Base-by-base conservation (phyloP, 1,140 invertebrate genomes). In the Plodia interpunctella region DNA sequence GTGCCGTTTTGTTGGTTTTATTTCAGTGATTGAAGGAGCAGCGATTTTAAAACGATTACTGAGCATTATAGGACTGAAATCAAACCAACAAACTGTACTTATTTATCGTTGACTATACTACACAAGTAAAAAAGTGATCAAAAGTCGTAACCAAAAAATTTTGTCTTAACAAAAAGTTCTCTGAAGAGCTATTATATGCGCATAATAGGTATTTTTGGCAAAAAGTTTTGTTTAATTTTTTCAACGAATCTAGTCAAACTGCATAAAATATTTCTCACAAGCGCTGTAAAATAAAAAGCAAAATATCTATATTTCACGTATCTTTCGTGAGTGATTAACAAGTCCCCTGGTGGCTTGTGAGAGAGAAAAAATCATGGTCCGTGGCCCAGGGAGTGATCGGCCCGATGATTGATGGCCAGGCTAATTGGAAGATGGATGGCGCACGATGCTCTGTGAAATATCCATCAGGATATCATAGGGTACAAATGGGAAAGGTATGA, bases 371-470 rank as follows among this genome's bases (percentile, higher is more conserved):
- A 86, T 79, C 73, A 83, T 86, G 68, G 73, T 65, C 69, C 56
- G 73, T 59, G 73, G 69, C 75, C 80, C 57, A 74, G 80, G 81
- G 83, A 82, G 83, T 80, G 82, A 86, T 87, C 79, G 76, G 78
- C 56, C 67, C 82, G 84, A 92, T 92, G 92, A 92, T 92, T 91
- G 92, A 92, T 92, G 91, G 83, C 78, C 68, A 63, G 68, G 72
- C 90, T 92, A 92, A 92, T 92, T 92, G 91, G 90, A 90, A 92
- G 92, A 92, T 92, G 89, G 92, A 92, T 92, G 90, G 68, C 51
- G 62, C 63, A 54, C 55, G 55, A 44, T 30, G 54, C 44, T 25
- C 52, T 59, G 55, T 53, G 59, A 66, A 57, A 65, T 55, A 57
- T 62, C 49, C 52, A 44, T 60, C 21, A 25, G 13, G 50, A 9